Evolutionary conservation across 1,140 invertebrate genomes (phyloP), one percentile per base, ranked within the genome.

Genomic region (Philaenus spumarius): DNA sequence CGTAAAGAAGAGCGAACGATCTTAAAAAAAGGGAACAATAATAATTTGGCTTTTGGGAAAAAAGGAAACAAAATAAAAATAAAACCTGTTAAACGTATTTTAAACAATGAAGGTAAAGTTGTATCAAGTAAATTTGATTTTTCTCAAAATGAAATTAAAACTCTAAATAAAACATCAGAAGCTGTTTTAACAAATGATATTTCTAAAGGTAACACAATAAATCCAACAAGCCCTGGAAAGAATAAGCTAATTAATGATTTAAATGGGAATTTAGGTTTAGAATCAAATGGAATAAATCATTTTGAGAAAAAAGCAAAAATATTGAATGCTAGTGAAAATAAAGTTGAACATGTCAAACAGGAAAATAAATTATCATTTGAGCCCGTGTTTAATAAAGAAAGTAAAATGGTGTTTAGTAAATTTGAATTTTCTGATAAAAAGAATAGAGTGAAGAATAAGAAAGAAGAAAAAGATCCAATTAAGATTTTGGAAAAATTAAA

Each of bases 91-190:
- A 61, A 58, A 51, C 60, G 47, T 12, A 20, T 61, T 15, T 24
- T 58, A 12, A 61, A 59, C 12, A 52, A 17, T 22, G 58, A 60
- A 37, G 43, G 43, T 20, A 62, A 64, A 52, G 40, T 62, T 30
- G 58, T 62, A 26, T 62, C 61, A 39, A 64, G 54, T 24, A 53
- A 53, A 35, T 50, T 58, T 55, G 58, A 64, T 50, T 62, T 64
- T 47, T 42, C 59, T 23, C 57, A 46, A 30, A 60, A 35, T 52
- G 35, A 58, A 22, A 56, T 43, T 24, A 51, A 35, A 12, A 6
- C 42, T 40, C 39, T 35, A 9, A 51, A 40, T 20, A 40, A 57
- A 56, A 23, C 30, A 46, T 26, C 34, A n/a, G 56, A 46, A 62
- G 46, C 52, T 26, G 40, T 20, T 34, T 47, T 30, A 1, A 59